Evolutionary conservation across 2,888 invertebrate species (phyloP).

Genomic region (Strigamia transsilvanica): DNA sequence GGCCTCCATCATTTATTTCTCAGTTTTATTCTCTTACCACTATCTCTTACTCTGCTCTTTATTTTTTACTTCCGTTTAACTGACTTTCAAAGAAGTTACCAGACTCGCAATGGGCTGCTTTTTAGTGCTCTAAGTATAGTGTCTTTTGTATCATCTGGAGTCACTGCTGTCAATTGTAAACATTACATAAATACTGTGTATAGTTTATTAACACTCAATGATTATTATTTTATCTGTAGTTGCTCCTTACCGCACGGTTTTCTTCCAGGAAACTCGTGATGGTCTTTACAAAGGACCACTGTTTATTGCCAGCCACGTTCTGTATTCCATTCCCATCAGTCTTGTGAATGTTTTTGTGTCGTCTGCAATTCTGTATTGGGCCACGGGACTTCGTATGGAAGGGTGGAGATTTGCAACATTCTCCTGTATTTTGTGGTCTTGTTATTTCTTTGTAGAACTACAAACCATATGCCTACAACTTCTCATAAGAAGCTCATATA

Average conservation of each 20-base stretch:
- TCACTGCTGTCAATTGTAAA: slow-evolving; percentile 76
- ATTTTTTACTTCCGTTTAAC: slow-evolving; percentile 73
- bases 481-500: slow-evolving; percentile 79
- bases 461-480: slow-evolving; percentile 82
- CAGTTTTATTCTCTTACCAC: slow-evolving; percentile 73
- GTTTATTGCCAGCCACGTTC: slow-evolving; percentile 80
- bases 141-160: slow-evolving; percentile 75
- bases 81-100: slow-evolving; percentile 72
- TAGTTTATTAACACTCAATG: too few relatives aligned
- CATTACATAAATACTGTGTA: slow-evolving; percentile 59
- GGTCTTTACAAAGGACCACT: slow-evolving; percentile 87
- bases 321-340: slow-evolving; percentile 83
- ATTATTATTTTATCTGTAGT: slow-evolving; percentile 59
- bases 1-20: slow-evolving; percentile 80
- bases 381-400: slow-evolving; percentile 58
- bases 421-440: slow-evolving; percentile 80
- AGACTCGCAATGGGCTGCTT: slow-evolving; percentile 75
- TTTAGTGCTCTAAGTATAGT: slow-evolving; percentile 75
- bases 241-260: slow-evolving; percentile 83
- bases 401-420: slow-evolving; percentile 71
- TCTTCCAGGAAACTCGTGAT: slow-evolving; percentile 89
- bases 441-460: slow-evolving; percentile 85
- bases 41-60: slow-evolving; percentile 79
- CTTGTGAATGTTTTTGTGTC: slow-evolving; percentile 77
- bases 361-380: slow-evolving; percentile 64